Conservation (phyloP, 2,113 vertebrate species). For the Spizaetus ornatus region DNA sequence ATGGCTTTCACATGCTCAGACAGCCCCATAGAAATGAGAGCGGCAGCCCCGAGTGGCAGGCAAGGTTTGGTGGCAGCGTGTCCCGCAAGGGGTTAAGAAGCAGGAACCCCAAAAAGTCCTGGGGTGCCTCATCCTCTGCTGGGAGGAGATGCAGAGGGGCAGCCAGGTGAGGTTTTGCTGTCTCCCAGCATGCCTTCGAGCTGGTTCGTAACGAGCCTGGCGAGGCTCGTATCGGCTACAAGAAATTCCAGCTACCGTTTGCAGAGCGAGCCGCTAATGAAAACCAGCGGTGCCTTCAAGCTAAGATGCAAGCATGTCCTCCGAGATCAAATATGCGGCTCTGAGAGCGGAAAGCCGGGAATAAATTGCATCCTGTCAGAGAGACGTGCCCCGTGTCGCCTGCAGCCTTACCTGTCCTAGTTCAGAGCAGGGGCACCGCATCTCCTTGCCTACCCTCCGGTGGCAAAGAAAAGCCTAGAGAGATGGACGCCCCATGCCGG, state of each 20-base stretch:
- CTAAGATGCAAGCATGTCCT: neutral
- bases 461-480: neutral
- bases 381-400: neutral
- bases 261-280: neutral
- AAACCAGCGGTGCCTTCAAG: neutral
- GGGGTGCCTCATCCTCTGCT: neutral
- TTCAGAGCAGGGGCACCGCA: neutral
- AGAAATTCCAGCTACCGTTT: neutral
- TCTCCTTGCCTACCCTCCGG: neutral
- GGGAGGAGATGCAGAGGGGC: neutral
- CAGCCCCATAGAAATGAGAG: neutral
- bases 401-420: neutral
- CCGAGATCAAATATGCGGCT: neutral
- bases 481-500: accelerated
- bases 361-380: neutral
- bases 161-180: neutral
- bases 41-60: neutral
- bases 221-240: neutral
- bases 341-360: neutral
- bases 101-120: neutral
- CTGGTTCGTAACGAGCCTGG: neutral
- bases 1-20: neutral
- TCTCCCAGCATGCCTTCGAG: neutral
- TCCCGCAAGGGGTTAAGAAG: neutral
- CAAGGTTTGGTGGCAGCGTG: neutral